Conservation (phyloP, 2,797 vertebrate species). For the Schizopygopsis pylzovi region DNA sequence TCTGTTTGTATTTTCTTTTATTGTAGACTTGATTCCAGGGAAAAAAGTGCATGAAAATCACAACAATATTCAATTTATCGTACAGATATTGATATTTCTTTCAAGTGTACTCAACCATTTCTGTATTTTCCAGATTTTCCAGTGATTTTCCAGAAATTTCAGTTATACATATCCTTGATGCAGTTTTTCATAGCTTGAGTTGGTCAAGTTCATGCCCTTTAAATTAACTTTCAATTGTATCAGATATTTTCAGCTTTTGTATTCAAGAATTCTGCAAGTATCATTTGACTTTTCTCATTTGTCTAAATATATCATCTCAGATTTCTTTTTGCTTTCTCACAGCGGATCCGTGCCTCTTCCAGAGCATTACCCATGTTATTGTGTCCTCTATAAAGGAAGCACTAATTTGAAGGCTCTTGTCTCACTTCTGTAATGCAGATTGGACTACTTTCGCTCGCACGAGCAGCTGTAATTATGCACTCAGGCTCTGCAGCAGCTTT, state of each 20-base stretch:
- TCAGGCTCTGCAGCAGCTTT: constrained; percentile 41
- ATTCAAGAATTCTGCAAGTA: neutral
- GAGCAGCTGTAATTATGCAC: constrained; percentile 47
- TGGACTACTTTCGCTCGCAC: constrained; percentile 28
- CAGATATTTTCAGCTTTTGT: neutral
- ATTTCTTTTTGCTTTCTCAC: neutral
- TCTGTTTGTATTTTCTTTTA: too few species aligned
- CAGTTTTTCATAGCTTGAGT: neutral
- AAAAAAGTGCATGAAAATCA: neutral
- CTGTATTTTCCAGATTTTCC: neutral
- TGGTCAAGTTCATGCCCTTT: neutral
- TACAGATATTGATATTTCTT: neutral
- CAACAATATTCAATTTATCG: neutral
- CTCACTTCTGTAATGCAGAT: constrained; percentile 43
- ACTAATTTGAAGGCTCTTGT: constrained; percentile 42
- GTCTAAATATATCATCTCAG: neutral
- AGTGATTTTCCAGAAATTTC: neutral
- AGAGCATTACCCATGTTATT: neutral
- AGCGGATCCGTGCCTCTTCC: neutral
- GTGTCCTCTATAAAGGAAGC: neutral
- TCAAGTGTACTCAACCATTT: neutral
- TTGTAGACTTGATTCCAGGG: too few species aligned
- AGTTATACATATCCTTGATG: neutral
- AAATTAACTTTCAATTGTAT: neutral
- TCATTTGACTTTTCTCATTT: neutral